A percentile compares a stretch with the other conserved stretches of the same genome.
These are phyloP conservation scores for Netelia virgata DNA, from an alignment of 2,888 invertebrate species.

Conservation along the genomic window DNA sequence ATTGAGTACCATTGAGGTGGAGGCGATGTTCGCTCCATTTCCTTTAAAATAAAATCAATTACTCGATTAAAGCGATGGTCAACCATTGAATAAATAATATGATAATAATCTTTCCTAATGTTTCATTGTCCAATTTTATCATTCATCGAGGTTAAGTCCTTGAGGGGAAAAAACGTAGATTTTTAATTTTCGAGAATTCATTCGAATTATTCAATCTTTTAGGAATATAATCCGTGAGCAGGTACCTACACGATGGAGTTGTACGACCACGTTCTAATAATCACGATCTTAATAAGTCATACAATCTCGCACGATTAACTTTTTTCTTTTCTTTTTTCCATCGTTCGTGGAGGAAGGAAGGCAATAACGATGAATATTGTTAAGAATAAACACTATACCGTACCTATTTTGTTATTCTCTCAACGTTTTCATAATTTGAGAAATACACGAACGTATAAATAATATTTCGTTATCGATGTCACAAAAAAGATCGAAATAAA, in stretches of 20 bases:
- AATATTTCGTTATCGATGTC: background rate
- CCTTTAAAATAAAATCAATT: background rate
- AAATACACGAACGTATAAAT: background rate
- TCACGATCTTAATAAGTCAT: conserved; percentile 33
- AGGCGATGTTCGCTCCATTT: too few relatives aligned
- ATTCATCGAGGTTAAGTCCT: too few relatives aligned
- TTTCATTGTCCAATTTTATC: background rate
- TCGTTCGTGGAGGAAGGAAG: background rate
- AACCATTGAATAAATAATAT: background rate
- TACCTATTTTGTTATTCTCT: background rate
- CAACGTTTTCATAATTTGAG: background rate
- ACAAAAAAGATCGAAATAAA: too few relatives aligned
- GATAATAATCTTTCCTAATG: background rate
- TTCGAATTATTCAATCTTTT: too few relatives aligned
- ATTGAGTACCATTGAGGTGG: too few relatives aligned
- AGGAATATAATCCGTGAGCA: conserved; percentile 31
- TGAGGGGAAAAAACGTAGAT: too few relatives aligned
- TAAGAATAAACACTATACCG: background rate
- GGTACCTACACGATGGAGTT: conserved; percentile 36
- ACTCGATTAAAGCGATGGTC: background rate
- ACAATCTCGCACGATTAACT: conserved; percentile 8
- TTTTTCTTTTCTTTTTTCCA: conserved; percentile 21
- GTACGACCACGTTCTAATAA: conserved; percentile 62
- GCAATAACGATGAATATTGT: background rate
- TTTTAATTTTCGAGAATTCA: too few relatives aligned